phyloP scores from a whole-genome alignment of 2,888 invertebrate species.

The Hypomecis atomaria region DNA sequence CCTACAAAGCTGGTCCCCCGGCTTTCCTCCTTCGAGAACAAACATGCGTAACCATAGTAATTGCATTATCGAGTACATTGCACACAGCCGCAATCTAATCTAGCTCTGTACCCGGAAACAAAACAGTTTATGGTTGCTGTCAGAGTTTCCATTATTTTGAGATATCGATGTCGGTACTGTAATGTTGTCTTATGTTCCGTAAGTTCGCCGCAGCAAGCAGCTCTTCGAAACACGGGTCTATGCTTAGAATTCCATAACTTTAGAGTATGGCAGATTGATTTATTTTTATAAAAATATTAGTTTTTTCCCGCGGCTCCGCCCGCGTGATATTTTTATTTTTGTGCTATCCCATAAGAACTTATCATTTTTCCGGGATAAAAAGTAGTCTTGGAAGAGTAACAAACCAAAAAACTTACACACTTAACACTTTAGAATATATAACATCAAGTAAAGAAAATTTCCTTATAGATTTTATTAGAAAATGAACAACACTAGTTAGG shows the following conservation, averaged over 20 bases:
- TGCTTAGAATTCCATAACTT: too few relatives aligned
- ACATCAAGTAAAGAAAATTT: neutral
- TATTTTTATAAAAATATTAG: too few relatives aligned
- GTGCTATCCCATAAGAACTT: too few relatives aligned
- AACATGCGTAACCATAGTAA: constrained; percentile 63
- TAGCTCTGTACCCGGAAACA: constrained; percentile 34
- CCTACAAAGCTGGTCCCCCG: constrained; percentile 61
- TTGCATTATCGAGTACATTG: constrained; percentile 65
- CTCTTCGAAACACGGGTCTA: too few relatives aligned
- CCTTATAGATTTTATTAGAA: neutral
- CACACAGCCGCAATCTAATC: constrained; percentile 43
- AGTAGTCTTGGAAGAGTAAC: too few relatives aligned
- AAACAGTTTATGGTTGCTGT: neutral
- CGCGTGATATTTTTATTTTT: too few relatives aligned
- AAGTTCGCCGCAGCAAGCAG: too few relatives aligned
- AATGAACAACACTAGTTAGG: neutral
- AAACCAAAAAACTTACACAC: too few relatives aligned
- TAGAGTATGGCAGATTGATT: too few relatives aligned
- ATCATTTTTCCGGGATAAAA: too few relatives aligned
- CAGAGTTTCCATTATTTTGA: neutral
- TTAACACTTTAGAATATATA: neutral
- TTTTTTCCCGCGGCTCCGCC: too few relatives aligned
- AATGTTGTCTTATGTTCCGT: too few relatives aligned
- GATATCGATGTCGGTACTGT: neutral
- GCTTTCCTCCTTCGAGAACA: constrained; percentile 59